These are phyloP conservation scores for Chelonus formosanus DNA, from an alignment of 2,888 invertebrate genomes.

Conservation along the genomic window DNA sequence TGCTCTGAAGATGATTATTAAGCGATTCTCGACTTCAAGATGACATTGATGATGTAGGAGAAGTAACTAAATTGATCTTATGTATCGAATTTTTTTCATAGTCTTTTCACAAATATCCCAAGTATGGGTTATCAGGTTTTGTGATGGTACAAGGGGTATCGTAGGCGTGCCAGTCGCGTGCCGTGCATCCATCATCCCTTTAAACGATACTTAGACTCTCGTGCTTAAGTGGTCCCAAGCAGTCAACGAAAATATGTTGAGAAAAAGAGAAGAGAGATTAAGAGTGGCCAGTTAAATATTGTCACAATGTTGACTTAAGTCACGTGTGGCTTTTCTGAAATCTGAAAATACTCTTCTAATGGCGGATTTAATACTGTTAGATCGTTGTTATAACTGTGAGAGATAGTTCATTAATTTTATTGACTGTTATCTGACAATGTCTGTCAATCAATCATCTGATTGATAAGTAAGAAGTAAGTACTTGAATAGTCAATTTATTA, in stretches of 20 bases:
- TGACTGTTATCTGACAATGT: too few relatives aligned
- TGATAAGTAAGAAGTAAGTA: too few relatives aligned
- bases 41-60: constrained; percentile 1
- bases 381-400: too few relatives aligned
- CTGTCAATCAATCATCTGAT: too few relatives aligned
- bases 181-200: constrained; percentile 63
- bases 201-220: constrained; percentile 50
- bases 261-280: constrained; percentile 14
- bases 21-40: constrained; percentile 31
- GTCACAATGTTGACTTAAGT: constrained; percentile 18
- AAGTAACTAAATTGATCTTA: constrained; percentile 15
- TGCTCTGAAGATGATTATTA: constrained; percentile 39
- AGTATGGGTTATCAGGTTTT: constrained; percentile 10
- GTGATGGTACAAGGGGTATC: constrained; percentile 31
- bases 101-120: not conserved
- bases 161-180: constrained; percentile 62
- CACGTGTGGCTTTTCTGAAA: constrained; percentile 14
- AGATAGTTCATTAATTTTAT: too few relatives aligned
- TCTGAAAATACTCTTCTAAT: not conserved
- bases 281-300: constrained; percentile 24
- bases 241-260: constrained; percentile 12
- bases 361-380: too few relatives aligned
- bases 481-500: too few relatives aligned
- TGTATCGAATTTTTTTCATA: not conserved
- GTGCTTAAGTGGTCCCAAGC: constrained; percentile 35